A percentile compares a stretch with the other conserved stretches of the same genome.
Conservation (phyloP, 2,113 vertebrate species). For the Colistium nudipinnis region DNA sequence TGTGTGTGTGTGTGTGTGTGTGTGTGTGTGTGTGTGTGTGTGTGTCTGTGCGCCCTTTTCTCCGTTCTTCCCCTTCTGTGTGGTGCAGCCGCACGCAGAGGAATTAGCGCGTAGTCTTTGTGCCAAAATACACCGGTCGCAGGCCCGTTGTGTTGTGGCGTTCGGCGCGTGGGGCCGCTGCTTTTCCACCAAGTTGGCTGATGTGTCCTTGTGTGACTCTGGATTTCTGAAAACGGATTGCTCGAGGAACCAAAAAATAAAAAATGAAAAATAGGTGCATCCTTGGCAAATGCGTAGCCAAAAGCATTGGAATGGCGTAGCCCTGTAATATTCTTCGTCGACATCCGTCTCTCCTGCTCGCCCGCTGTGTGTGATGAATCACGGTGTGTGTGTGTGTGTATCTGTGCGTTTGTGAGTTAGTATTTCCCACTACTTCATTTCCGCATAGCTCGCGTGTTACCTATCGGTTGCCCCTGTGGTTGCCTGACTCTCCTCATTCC, state of each 20-base stretch:
- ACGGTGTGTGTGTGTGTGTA: neutral
- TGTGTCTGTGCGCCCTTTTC: too few species aligned
- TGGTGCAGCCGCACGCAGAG: neutral
- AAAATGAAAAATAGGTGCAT: neutral
- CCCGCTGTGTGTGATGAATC: slow-evolving; percentile 19
- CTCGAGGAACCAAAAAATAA: too few species aligned
- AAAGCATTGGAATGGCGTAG: neutral
- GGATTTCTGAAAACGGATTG: neutral
- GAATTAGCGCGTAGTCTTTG: slow-evolving; percentile 33
- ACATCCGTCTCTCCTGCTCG: neutral
- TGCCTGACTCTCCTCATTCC: slow-evolving; percentile 50
- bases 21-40: too few species aligned
- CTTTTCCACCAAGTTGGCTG: neutral
- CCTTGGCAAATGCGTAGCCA: neutral
- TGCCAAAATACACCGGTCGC: slow-evolving; percentile 6
- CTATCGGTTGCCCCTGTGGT: slow-evolving; percentile 45
- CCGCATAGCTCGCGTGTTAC: slow-evolving; percentile 45
- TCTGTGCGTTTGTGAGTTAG: neutral
- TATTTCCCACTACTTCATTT: slow-evolving; percentile 33
- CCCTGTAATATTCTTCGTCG: slow-evolving; percentile 4
- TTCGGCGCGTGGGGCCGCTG: neutral
- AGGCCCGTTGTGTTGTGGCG: slow-evolving; percentile 5
- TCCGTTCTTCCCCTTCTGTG: slow-evolving; percentile 3
- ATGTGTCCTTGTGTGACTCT: too few species aligned
- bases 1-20: neutral